Conservation (phyloP, 2,113 vertebrate species). For the Tupaia chinensis region DNA sequence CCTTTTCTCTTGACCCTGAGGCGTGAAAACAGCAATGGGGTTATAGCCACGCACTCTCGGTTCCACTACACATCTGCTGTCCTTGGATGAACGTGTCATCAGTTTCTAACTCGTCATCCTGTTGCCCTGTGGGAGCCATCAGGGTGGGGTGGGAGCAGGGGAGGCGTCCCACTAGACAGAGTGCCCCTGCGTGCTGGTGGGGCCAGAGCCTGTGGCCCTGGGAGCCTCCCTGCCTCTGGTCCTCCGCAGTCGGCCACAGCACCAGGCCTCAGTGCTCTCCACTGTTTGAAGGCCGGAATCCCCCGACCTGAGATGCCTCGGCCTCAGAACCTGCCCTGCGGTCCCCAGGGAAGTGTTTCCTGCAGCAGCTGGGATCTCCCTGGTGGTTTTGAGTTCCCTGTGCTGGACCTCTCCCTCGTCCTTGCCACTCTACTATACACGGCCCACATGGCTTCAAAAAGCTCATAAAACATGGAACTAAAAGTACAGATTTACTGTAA, state of each 20-base stretch:
- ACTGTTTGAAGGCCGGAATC: conserved; percentile 41
- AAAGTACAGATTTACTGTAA: too few species aligned
- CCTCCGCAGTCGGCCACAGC: conserved; percentile 89
- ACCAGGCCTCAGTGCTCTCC: conserved; percentile 32
- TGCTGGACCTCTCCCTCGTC: background rate
- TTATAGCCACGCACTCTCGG: too few species aligned
- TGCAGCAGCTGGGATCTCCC: background rate
- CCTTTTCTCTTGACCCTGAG: background rate
- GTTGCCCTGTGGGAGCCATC: background rate
- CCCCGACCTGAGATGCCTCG: background rate
- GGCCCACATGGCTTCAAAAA: too few species aligned
- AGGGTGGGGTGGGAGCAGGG: background rate
- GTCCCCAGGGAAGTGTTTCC: conserved; percentile 63
- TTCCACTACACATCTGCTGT: too few species aligned
- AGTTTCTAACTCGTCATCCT: background rate
- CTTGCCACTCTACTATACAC: background rate
- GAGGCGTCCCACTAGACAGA: background rate
- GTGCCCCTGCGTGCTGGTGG: conserved; percentile 87
- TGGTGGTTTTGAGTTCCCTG: background rate
- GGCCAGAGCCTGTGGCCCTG: conserved; percentile 89
- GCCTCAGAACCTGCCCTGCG: background rate
- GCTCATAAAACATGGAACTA: too few species aligned
- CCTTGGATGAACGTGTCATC: background rate
- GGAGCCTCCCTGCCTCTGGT: conserved; percentile 81
- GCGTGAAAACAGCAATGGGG: background rate